Evolutionary conservation across 2,888 invertebrate genomes (phyloP), one percentile per base, ranked within the genome.

Genomic region (Tanypteryx hageni): DNA sequence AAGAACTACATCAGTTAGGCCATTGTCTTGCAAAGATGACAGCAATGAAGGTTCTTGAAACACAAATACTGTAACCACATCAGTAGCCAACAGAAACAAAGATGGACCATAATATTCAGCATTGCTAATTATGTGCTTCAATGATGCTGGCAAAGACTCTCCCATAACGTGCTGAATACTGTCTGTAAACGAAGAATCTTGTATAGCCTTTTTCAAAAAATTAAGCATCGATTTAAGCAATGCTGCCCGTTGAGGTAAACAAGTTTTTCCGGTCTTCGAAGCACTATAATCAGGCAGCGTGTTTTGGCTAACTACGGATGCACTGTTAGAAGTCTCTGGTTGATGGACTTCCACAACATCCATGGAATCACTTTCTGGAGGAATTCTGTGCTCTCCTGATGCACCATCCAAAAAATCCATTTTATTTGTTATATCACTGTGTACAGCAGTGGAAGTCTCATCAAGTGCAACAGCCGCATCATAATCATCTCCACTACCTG

Each of bases 51-150:
- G 98, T 95, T 98, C 98, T 95, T 97, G 97, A 94, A 97, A 97
- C 57, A 97, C 97, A 94, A 98, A 98, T 11, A 98, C 98, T 0
- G 98, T 98, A 18, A 98, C 98, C 56, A 98, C 97, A 95, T 98
- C 98, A 0, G 98, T 97, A 93, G 98, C 98, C 89, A 98, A 95
- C 61, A 98, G 95, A 95, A 98, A 98, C 92, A 98, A 95, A 0
- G 98, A 98, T 16, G 98, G 97, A 0, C 98, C 98, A 94, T 98
- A 98, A 94, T 98, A 98, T 94, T 98, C 98, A 0, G 98, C 97
- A 95, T 98, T 98, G 93, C 98, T 98, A 93, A 98, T 98, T 59
- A 98, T 97, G 94, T 97, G 97, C 93, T 97, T 97, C 93, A 98
- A 94, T 0, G 98, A 97, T 85, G 96, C 96, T 0, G 98, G 98